A percentile compares a stretch with the other conserved stretches of the same genome.
phyloP scores from a whole-genome alignment of 2,797 vertebrate genomes.

The Sylvilagus floridanus region DNA sequence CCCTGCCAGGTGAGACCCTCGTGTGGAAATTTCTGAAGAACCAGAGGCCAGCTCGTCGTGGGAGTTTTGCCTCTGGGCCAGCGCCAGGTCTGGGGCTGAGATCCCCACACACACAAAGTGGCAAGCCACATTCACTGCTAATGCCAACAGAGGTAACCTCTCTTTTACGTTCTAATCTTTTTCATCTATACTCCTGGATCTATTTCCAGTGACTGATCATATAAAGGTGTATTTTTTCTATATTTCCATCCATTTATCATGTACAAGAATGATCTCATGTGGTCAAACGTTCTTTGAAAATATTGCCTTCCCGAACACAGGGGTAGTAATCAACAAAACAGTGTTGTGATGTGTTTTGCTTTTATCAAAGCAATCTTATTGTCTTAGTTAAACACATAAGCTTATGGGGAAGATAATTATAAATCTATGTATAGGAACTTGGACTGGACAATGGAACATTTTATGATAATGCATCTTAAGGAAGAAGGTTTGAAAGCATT shows the following conservation, averaged over 20 bases:
- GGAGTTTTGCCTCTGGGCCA: neutral
- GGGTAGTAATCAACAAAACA: neutral
- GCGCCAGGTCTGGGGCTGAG: neutral
- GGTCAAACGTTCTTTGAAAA: constrained; percentile 27
- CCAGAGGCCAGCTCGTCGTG: neutral
- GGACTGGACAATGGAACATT: neutral
- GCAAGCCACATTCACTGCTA: neutral
- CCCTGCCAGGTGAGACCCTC: too few species aligned
- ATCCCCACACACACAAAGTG: neutral
- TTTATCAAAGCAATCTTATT: constrained; percentile 37
- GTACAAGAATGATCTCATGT: neutral
- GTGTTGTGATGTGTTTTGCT: neutral
- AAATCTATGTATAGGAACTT: neutral
- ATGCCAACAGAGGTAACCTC: neutral
- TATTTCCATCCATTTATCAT: neutral
- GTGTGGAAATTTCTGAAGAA: neutral
- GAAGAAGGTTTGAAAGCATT: neutral
- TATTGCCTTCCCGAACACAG: neutral
- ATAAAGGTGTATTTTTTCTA: neutral
- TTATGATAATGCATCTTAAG: neutral
- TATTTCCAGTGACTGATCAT: neutral
- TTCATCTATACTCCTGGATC: neutral
- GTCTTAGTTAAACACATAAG: neutral
- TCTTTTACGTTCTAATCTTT: constrained; percentile 7
- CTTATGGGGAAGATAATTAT: neutral